Evolutionary conservation across 2,888 invertebrate genomes (phyloP).

Genomic region (Machimus rusticus): DNA sequence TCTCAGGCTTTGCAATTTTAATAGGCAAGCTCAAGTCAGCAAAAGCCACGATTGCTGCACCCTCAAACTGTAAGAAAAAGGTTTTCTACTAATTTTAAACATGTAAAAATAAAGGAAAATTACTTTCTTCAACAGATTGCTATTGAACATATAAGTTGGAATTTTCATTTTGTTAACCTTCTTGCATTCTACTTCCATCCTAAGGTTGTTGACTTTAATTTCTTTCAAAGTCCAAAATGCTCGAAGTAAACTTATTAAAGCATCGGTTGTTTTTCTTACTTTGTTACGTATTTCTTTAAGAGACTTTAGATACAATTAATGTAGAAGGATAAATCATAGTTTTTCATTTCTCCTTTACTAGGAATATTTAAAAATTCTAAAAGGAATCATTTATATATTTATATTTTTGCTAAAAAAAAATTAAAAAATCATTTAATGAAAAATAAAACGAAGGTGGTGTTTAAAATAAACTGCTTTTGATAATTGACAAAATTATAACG

Average conservation of each 20-base stretch:
- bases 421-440: too few relatives aligned
- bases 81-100: background rate
- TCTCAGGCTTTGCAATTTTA: too few relatives aligned
- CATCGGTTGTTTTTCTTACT: conserved; percentile 42
- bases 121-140: background rate
- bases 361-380: background rate
- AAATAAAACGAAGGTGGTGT: too few relatives aligned
- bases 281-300: conserved; percentile 43
- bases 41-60: too few relatives aligned
- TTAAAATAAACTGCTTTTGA: too few relatives aligned
- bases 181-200: conserved; percentile 22
- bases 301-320: background rate
- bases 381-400: background rate
- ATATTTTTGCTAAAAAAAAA: background rate
- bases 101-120: background rate
- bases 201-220: conserved; percentile 25
- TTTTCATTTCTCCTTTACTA: background rate
- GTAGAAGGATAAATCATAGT: too few relatives aligned
- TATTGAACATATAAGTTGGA: background rate
- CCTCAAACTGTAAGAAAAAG: background rate
- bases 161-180: conserved; percentile 27
- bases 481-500: too few relatives aligned
- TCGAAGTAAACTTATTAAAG: conserved; percentile 24
- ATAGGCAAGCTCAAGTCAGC: too few relatives aligned
- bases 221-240: conserved; percentile 39